Evolutionary conservation across 1,140 invertebrate genomes (phyloP).

Genomic region (Nixonia krombeini): DNA sequence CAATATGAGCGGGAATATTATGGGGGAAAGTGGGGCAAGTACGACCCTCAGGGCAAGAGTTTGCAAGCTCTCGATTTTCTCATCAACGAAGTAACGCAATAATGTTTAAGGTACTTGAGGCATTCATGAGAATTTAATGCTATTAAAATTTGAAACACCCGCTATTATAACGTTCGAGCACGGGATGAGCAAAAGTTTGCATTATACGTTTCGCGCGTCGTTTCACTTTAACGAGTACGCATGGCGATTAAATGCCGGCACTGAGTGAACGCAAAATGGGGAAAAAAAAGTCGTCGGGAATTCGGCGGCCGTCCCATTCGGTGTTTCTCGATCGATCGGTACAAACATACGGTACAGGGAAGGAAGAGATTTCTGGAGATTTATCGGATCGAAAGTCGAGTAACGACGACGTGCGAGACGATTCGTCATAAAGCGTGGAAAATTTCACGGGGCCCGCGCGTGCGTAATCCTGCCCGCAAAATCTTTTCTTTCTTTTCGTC

Average conservation of each 20-base stretch:
- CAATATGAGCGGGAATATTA: slow-evolving; percentile 22
- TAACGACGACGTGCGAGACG: no score
- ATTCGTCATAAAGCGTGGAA: not conserved
- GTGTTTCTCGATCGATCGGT: no score
- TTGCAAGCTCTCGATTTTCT: slow-evolving; percentile 41
- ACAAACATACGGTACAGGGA: slow-evolving; percentile 1
- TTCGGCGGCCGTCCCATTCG: no score
- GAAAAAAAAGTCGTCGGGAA: no score
- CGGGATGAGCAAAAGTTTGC: not conserved
- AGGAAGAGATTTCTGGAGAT: no score
- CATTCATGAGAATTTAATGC: slow-evolving; percentile 23
- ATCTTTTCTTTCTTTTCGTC: slow-evolving; percentile 7
- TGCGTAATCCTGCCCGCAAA: not conserved
- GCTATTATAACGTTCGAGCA: not conserved
- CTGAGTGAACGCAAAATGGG: no score
- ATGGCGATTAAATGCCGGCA: no score
- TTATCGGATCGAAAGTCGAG: no score
- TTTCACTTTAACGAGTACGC: no score
- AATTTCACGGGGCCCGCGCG: not conserved
- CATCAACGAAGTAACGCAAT: slow-evolving; percentile 37
- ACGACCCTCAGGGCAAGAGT: slow-evolving; percentile 27
- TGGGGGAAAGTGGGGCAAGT: slow-evolving; percentile 38
- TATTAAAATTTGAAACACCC: slow-evolving; percentile 17
- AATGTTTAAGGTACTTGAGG: slow-evolving; percentile 30
- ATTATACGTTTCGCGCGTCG: no score